Base-by-base conservation (phyloP, 2,797 vertebrate genomes). In the Gobio occitaniae region DNA sequence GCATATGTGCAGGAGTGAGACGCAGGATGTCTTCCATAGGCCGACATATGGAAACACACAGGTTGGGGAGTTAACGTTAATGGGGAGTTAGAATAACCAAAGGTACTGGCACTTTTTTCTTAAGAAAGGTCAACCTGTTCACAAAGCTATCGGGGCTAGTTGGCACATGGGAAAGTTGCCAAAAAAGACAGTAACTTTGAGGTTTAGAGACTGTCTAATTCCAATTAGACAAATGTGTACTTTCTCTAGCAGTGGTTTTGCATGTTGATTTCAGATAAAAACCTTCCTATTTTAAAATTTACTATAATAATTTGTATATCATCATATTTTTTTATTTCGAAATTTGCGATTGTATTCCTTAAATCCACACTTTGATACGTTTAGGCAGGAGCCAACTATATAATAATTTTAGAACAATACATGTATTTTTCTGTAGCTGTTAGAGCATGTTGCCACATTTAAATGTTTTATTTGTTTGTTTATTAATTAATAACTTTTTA, bases 1-100 rank as follows among this genome's bases (percentile, higher is more conserved):
- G 52, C 77, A 69, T 44, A 19, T 70, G 70, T 71, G 19, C 11
- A 6, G 7, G 29, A 41, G 19, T 48, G 17, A 29, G 50, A 70
- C 7, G 6, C 16, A 32, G n/a, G 74, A 36, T 71, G 16, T 71
- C 36, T 74, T 84, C 63, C 82, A 82, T 47, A 77, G 48, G 17
- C 21, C 32, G 15, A 66, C 65, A 75, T 25, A 15, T 87, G 83
- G 77, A 84, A 85, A 82, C 47, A 74, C 72, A 63, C 48, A 59
- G 21, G 65, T 59, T 82, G 65, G 50, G 70, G 25, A 82, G 68
- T 38, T 75, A 61, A 83, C 69, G 54, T 83, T 82, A 78, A 81
- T 25, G 32, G 41, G 41, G 70, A 78, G 75, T 85, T 52, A 83
- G 48, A 84, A 81, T 17, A 21, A 41, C 32, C 50, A 3, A 68